Evolutionary conservation across 2,888 invertebrate species (phyloP), one percentile per base, ranked within the genome.

Genomic region (Chaetogeoica ovagalla): DNA sequence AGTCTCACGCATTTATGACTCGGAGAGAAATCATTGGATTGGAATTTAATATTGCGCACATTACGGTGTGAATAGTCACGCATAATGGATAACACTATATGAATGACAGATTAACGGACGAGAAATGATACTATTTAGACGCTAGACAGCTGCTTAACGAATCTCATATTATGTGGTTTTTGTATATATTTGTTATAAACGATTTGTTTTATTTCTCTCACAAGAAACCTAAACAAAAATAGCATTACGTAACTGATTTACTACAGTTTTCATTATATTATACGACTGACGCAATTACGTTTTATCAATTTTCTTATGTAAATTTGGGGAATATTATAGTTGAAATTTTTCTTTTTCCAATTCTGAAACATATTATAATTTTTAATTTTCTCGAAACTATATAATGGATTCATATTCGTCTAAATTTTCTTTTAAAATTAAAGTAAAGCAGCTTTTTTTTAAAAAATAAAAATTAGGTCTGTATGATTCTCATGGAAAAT

Each of bases 1-100:
- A 19, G 52, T 30, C 52, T 4, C 52, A 11, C 17, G 11, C 19
- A 19, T 69, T 69, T 55, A 52, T 19, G 30, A 69, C 19, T 9
- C 17, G 9, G 4, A 23, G n/a, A n/a, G n/a, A n/a, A n/a, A 68
- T 19, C 11, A 21, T 52, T 52, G 11, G 11, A 52, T 69, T 52
- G 30, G 11, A 5, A 69, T 69, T 30, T 17, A 13, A 48, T 52
- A 68, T 48, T 23, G 9, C 6, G 15, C 11, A n/a, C n/a, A 52
- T 69, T 52, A 19, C 19, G 2, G 52, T 23, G 69, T 19, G 30
- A 52, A 30, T 30, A 30, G 19, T 52, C 69, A 19, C 11, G 15
- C 52, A 19, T 52, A 11, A 69, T 52, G 30, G 19, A 55, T 69
- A 69, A 69, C 19, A 69, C 19, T 52, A 69, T 30, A 52, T 23